A percentile compares a stretch with the other conserved stretches of the same genome.
Conservation (phyloP, 2,113 vertebrate genomes). For the Tylochromis polylepis region DNA sequence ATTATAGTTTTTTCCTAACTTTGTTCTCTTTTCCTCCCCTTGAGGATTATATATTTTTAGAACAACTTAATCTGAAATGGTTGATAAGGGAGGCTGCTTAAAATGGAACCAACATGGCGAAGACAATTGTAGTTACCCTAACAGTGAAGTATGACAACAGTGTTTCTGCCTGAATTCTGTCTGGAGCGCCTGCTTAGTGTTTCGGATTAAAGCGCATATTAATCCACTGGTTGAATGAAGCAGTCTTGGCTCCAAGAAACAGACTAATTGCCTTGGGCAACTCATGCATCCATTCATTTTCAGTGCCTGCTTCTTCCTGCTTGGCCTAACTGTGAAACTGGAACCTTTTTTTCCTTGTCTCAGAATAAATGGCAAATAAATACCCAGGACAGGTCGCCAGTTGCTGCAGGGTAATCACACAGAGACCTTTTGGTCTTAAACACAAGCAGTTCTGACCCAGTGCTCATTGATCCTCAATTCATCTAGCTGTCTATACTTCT, state of each 20-base stretch:
- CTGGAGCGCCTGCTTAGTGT: neutral
- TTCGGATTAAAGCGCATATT: slow-evolving; percentile 18
- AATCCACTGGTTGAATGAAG: slow-evolving; percentile 19
- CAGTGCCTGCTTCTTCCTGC: neutral
- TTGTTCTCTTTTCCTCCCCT: neutral
- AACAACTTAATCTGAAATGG: neutral
- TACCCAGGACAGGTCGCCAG: slow-evolving; percentile 9
- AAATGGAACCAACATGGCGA: neutral
- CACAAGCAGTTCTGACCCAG: neutral
- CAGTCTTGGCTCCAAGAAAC: neutral
- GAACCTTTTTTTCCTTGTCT: neutral
- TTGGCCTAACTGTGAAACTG: neutral
- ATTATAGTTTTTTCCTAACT: neutral
- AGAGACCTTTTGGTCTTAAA: neutral
- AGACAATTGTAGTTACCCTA: neutral
- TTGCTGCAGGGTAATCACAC: slow-evolving; percentile 10
- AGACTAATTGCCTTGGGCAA: slow-evolving; percentile 12
- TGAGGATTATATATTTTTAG: neutral
- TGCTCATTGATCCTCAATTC: neutral
- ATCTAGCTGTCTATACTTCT: neutral
- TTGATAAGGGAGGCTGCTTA: neutral
- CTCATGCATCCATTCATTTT: slow-evolving; percentile 16
- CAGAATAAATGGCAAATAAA: slow-evolving; percentile 3
- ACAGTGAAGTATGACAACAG: neutral
- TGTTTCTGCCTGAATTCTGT: slow-evolving; percentile 4